Conservation (phyloP, 2,888 invertebrate species). For the Eupithecia abbreviata region DNA sequence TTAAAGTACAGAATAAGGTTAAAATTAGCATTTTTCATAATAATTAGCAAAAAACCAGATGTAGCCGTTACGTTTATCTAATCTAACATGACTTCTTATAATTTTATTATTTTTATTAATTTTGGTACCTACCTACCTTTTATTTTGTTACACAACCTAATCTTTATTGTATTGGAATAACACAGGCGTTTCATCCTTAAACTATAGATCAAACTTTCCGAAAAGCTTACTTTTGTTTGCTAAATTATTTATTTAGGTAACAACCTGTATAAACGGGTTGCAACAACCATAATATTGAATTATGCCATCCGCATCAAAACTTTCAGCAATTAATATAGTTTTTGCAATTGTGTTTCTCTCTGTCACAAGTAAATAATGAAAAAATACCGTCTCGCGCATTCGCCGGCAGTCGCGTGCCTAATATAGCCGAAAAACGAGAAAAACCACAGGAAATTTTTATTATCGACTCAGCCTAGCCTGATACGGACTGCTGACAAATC, state of each 20-base stretch:
- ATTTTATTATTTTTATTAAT: not conserved
- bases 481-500: conserved; percentile 79
- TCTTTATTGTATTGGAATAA: not conserved
- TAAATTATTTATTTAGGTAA: not conserved
- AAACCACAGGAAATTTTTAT: conserved; percentile 71
- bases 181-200: not conserved
- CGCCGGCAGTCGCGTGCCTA: conserved; percentile 70
- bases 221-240: not conserved
- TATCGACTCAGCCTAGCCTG: conserved; percentile 75
- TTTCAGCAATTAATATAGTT: conserved; percentile 72
- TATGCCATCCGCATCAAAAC: conserved; percentile 58
- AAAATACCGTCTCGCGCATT: conserved; percentile 62
- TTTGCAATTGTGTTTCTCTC: conserved; percentile 68
- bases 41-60: conserved; percentile 4
- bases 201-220: not conserved
- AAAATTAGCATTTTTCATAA: conserved; percentile 10
- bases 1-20: conserved; percentile 10
- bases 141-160: not conserved
- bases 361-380: conserved; percentile 72
- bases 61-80: not conserved
- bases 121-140: not conserved
- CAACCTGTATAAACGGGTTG: conserved; percentile 27
- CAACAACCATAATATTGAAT: conserved; percentile 55
- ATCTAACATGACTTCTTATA: not conserved
- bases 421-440: conserved; percentile 74